Evolutionary conservation across 2,888 invertebrate genomes (phyloP).

Genomic region (Eupithecia dodoneata): DNA sequence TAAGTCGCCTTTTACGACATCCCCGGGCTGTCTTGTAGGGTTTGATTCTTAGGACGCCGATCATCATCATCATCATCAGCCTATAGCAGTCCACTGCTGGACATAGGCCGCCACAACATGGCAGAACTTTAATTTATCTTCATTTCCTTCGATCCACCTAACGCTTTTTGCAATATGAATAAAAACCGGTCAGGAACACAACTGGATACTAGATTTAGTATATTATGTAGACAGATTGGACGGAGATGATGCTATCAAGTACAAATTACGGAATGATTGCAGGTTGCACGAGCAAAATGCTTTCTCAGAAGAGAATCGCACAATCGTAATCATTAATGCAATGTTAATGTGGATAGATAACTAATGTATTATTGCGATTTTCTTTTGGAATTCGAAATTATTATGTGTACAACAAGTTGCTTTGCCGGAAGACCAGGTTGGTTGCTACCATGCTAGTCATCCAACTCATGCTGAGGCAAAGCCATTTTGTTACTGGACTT

Average conservation of each 20-base stretch:
- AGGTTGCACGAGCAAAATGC: slow-evolving; percentile 24
- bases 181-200: background rate
- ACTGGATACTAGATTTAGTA: background rate
- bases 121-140: background rate
- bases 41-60: background rate
- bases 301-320: slow-evolving; percentile 30
- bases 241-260: slow-evolving; percentile 2
- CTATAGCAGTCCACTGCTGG: no score
- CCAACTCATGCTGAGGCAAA: no score
- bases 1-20: background rate
- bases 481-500: no score
- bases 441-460: no score
- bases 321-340: slow-evolving; percentile 35
- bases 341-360: background rate
- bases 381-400: background rate
- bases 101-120: background rate
- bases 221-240: background rate
- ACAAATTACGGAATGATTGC: slow-evolving; percentile 26
- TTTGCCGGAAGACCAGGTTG: no score
- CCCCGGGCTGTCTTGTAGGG: background rate
- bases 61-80: no score
- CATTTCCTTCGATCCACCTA: background rate
- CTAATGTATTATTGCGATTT: background rate
- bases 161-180: background rate
- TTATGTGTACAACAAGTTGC: no score